phyloP scores from a whole-genome alignment of 23 tunicate genomes.

The Phallusia fumigata region DNA sequence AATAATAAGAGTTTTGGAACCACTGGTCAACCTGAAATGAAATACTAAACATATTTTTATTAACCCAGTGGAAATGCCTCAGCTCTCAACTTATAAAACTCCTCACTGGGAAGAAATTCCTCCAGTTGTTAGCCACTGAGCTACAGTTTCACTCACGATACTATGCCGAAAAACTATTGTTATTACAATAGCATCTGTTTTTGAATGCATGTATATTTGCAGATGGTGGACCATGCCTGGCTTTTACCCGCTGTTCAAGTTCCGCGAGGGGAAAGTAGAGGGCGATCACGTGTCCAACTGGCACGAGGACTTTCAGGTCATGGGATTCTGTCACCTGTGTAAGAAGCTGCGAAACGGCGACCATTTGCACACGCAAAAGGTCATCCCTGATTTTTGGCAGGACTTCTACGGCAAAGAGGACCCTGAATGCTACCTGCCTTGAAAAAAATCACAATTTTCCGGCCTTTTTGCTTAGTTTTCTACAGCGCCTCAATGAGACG shows the following conservation, averaged over 20 bases:
- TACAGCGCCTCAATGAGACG: no score
- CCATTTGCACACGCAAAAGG: not conserved
- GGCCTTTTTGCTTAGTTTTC: no score
- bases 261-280: constrained; percentile 27
- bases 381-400: constrained; percentile 24
- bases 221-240: constrained; percentile 69
- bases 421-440: constrained; percentile 7
- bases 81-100: no score
- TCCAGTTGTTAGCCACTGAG: no score
- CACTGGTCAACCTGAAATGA: no score
- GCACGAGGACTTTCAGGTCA: constrained; percentile 35
- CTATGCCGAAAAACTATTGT: no score
- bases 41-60: no score
- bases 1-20: no score
- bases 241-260: constrained; percentile 29
- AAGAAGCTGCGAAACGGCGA: constrained; percentile 15
- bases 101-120: no score
- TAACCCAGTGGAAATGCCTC: no score
- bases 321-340: constrained; percentile 53
- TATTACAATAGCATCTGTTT: no score
- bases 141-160: no score
- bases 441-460: not conserved
- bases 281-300: constrained; percentile 10
- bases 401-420: constrained; percentile 32
- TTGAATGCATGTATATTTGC: not conserved